These are phyloP conservation scores for Semnopithecus entellus DNA, from an alignment of 2,113 vertebrate species.

Conservation along the genomic window DNA sequence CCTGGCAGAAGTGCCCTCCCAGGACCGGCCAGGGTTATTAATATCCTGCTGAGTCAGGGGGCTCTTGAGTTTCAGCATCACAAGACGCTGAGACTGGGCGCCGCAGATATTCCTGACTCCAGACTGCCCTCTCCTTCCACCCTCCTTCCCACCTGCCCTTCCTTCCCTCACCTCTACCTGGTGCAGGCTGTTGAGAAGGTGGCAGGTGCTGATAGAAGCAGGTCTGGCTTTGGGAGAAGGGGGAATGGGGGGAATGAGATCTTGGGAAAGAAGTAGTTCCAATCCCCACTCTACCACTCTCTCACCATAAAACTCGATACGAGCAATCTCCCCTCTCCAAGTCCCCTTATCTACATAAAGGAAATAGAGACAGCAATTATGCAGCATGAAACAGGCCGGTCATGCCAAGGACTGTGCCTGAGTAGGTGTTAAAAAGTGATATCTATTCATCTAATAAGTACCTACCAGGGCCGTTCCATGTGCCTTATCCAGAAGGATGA, in stretches of 20 bases:
- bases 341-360: background rate
- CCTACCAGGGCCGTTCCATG: rapidly evolving
- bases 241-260: rapidly evolving
- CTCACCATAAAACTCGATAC: no score
- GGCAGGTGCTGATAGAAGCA: background rate
- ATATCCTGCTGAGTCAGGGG: slow-evolving; percentile 87
- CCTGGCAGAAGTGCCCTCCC: background rate
- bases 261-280: background rate
- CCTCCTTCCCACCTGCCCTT: background rate
- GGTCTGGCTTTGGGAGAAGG: background rate
- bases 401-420: background rate
- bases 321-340: background rate
- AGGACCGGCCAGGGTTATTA: slow-evolving; percentile 70
- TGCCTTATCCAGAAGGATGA: background rate
- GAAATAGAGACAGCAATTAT: rapidly evolving
- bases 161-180: background rate
- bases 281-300: background rate
- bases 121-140: background rate
- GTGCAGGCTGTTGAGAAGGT: background rate
- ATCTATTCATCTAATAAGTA: background rate
- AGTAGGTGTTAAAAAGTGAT: no score
- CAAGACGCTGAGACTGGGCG: slow-evolving; percentile 50
- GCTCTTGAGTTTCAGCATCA: slow-evolving; percentile 81
- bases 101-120: background rate
- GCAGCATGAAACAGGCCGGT: rapidly evolving